Evolutionary conservation across 2,797 vertebrate genomes (phyloP), one percentile per base, ranked within the genome.

Genomic region (Darevskia mixta): DNA sequence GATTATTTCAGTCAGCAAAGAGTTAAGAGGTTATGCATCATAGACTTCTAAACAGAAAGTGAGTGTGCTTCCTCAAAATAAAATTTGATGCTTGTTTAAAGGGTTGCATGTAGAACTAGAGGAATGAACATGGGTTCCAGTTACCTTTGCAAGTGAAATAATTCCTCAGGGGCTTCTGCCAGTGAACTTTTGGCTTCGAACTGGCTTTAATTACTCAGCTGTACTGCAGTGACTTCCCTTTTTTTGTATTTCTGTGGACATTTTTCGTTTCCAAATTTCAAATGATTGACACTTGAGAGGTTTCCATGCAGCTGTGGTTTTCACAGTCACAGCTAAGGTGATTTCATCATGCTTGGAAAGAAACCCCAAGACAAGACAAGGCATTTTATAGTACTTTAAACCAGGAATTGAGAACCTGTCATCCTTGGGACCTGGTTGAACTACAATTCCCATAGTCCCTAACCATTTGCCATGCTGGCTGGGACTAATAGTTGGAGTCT

Each of bases 1-100:
- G 13, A 32, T 82, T 43, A 80, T 0, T 86, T 93, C 76, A 86
- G 86, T 49, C 78, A 58, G 1, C 86, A 27, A 85, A 76, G 13
- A 35, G 5, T 86, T 87, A 66, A 55, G 11, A 25, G 3, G 18
- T 17, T 58, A 4, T 79, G 45, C 32, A 58, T 23, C 64, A 20
- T 23, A 4, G 35, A 76, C 38, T n/a, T 43, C 20, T 76, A 76
- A 23, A 41, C 3, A 23, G 1, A 73, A 32, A 73, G 29, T 38
- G 72, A 25, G 72, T 75, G 38, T 35, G 8, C 35, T 15, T 20
- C 35, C 35, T 76, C 35, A 23, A 41, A 76, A 41, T 76, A 76
- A 43, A 9, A 8, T 25, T 23, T 20, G 10, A 18, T 18, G 18
- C 41, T 75, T 75, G 32, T 76, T 43, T 25, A 11, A 77, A 77